Conservation (phyloP, 2,888 invertebrate genomes). For the Paralinhomoeus sp. region DNA sequence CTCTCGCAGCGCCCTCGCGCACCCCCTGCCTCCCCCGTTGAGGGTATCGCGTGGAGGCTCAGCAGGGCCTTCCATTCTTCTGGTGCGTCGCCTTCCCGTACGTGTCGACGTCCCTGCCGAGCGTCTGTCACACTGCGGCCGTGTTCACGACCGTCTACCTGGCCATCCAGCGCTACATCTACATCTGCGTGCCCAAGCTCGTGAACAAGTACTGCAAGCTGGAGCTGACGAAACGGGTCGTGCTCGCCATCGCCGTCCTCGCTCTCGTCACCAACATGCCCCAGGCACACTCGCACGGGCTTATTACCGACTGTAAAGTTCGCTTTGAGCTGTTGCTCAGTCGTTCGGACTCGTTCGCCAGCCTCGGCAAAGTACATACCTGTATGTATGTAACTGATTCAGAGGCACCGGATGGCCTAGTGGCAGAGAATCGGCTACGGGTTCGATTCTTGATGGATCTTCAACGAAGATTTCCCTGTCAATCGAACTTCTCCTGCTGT, state of each 20-base stretch:
- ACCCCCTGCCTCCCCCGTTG: not conserved
- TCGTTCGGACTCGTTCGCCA: no score
- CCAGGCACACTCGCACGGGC: no score
- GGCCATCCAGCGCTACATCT: conserved; percentile 75
- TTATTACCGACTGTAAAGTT: no score
- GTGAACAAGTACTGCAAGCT: conserved; percentile 49
- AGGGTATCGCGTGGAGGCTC: conserved; percentile 14
- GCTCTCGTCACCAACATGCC: conserved; percentile 40
- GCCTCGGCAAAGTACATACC: no score
- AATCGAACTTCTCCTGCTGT: no score
- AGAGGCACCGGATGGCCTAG: no score
- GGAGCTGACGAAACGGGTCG: conserved; percentile 18
- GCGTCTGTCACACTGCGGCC: conserved; percentile 72
- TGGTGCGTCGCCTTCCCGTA: conserved; percentile 28
- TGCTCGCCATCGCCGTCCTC: conserved; percentile 27
- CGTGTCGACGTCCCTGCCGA: conserved; percentile 42
- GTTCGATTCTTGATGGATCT: no score
- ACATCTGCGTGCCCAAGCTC: conserved; percentile 70
- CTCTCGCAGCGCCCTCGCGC: no score
- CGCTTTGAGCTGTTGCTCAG: no score
- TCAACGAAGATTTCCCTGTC: no score
- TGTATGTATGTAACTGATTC: no score
- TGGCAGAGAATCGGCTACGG: no score
- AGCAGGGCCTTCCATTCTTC: conserved; percentile 14
- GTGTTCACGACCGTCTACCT: conserved; percentile 75